phyloP scores from a whole-genome alignment of 2,888 invertebrate species.

The Ferrisia virgata region DNA sequence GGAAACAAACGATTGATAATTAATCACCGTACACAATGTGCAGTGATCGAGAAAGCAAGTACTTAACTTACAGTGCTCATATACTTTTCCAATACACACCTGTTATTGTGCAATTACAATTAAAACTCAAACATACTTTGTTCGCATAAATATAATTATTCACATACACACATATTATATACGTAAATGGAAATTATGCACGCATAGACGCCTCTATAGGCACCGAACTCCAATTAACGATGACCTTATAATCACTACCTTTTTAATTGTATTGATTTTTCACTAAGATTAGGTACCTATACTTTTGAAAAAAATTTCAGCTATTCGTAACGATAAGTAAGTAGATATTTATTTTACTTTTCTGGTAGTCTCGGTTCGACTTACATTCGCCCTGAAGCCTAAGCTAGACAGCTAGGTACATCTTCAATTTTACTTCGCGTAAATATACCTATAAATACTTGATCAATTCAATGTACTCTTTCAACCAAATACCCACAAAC shows the following conservation, averaged over 20 bases:
- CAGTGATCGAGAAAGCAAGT: neutral
- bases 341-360: too few relatives aligned
- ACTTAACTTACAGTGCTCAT: too few relatives aligned
- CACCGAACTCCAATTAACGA: neutral
- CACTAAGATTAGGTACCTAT: neutral
- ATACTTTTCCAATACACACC: neutral
- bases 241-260: neutral
- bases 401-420: too few relatives aligned
- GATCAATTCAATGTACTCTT: neutral
- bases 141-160: too few relatives aligned
- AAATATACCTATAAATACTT: neutral
- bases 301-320: neutral
- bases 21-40: neutral
- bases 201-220: neutral
- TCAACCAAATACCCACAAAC: neutral
- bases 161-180: neutral
- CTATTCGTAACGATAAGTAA: neutral
- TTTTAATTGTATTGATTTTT: neutral
- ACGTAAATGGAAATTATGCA: neutral
- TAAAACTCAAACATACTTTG: neutral
- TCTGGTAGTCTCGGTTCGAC: neutral
- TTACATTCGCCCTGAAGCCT: neutral
- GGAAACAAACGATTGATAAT: slow-evolving; percentile 4
- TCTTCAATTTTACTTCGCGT: neutral
- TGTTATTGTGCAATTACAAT: neutral